phyloP scores from a whole-genome alignment of 2,113 vertebrate genomes.

The Oncorhynchus keta region DNA sequence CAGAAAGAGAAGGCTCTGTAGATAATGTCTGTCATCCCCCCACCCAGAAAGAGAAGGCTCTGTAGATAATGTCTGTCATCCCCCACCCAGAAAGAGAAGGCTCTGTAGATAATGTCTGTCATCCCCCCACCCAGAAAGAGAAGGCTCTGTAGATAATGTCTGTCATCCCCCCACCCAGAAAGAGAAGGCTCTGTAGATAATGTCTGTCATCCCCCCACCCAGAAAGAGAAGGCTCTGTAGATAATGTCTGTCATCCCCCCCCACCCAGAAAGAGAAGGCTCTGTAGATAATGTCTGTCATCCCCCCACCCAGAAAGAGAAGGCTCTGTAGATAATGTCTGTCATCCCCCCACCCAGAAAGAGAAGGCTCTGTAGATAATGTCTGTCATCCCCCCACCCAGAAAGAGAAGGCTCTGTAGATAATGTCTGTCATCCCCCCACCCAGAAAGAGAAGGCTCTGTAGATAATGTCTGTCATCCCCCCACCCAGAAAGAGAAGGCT shows the following conservation, averaged over 20 bases:
- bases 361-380: background rate
- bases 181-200: conserved; percentile 78
- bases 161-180: conserved; percentile 73
- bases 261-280: too few relatives aligned
- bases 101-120: conserved; percentile 5
- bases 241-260: too few relatives aligned
- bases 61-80: too few relatives aligned
- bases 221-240: conserved; percentile 76
- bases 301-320: too few relatives aligned
- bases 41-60: background rate
- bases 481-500: conserved; percentile 87
- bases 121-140: conserved; percentile 80
- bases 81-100: conserved; percentile 87
- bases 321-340: too few relatives aligned
- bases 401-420: too few relatives aligned
- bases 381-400: conserved; percentile 1
- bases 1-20: too few relatives aligned
- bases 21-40: background rate
- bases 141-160: conserved; percentile 70
- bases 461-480: too few relatives aligned
- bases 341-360: too few relatives aligned
- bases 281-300: too few relatives aligned
- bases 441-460: conserved; percentile 85
- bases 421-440: conserved; percentile 36
- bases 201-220: conserved; percentile 40